Base-by-base conservation (phyloP, 2,797 vertebrate species). In the Emydoidea blandingii region DNA sequence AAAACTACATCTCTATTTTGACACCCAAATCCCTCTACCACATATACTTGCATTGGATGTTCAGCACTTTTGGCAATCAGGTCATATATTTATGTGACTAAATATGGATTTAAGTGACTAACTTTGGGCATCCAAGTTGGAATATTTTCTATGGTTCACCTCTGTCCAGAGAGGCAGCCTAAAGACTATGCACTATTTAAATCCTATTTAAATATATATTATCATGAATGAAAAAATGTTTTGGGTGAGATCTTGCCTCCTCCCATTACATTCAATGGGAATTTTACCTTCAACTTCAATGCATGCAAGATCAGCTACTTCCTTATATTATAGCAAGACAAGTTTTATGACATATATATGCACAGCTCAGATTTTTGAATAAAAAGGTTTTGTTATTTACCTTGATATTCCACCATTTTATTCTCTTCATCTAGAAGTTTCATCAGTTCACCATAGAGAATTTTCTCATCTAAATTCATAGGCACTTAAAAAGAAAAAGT, bases 401-500 rank as follows among this genome's bases (percentile, higher is more conserved):
- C 98, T 97, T 98, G 98, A 84, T 98, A 96, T 72, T 98, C 97
- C 85, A 98, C 92, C 87, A 92, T 96, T 54, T 98, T 94, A 53
- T 59, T 87, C 79, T 98, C 98, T 23, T 99, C 98, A 56, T 98
- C 98, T 91, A 99, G 96, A 92, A 99, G 92, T 1, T 97, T 97
- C 21, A 98, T 96, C 97, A 99, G 97, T 95, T 96, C 98, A 89
- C 97, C 90, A 95, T 98, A 99, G 52, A 99, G 94, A 80, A 97
- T 96, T 93, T 94, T 97, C 95, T 98, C 98, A 94, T 98, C 98
- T 85, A 96, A 94, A 79, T 98, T 97, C 74, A 97, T 14, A 85
- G 97, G 96, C 92, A 95, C 98, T 99, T 92, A 83, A 97, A 93
- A 53, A 80, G 85, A 90, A 82, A 97, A 97, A 90, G 83, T 62